Evolutionary conservation across 37 sponge, comb jelly and placozoan genomes (phyloP).

Genomic region (Halichondria panicea): DNA sequence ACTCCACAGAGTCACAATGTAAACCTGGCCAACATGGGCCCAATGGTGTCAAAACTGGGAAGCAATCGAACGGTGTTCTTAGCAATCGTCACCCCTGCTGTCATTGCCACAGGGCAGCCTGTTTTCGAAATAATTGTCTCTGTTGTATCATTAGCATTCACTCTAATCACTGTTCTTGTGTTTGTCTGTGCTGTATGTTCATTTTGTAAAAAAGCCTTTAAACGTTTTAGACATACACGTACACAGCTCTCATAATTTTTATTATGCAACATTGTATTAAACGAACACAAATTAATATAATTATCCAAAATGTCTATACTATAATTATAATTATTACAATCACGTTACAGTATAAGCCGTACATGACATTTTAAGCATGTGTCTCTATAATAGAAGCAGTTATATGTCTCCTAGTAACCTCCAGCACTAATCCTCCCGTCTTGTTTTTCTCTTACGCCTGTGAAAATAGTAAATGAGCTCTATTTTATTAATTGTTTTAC

Average conservation of each 20-base stretch:
- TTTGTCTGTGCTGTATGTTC: not conserved
- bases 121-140: too few relatives aligned
- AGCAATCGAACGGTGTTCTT: too few relatives aligned
- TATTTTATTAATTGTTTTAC: too few relatives aligned
- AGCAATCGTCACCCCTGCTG: too few relatives aligned
- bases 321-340: not conserved
- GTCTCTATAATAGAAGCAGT: not conserved
- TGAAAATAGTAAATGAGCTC: not conserved
- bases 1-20: too few relatives aligned
- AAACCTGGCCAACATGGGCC: too few relatives aligned
- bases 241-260: too few relatives aligned
- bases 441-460: constrained; percentile 13
- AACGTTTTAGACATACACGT: constrained; percentile 17
- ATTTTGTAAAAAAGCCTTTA: not conserved
- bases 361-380: too few relatives aligned
- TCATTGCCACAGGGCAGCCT: too few relatives aligned
- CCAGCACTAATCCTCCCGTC: constrained; percentile 26
- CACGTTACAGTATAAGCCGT: not conserved
- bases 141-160: too few relatives aligned
- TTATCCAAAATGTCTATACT: too few relatives aligned
- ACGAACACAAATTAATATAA: not conserved
- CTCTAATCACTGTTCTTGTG: not conserved
- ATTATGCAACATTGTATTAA: constrained; percentile 8
- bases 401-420: not conserved
- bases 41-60: too few relatives aligned